Base-by-base conservation (phyloP, 2,797 vertebrate genomes). In the Enteromius radiatus region DNA sequence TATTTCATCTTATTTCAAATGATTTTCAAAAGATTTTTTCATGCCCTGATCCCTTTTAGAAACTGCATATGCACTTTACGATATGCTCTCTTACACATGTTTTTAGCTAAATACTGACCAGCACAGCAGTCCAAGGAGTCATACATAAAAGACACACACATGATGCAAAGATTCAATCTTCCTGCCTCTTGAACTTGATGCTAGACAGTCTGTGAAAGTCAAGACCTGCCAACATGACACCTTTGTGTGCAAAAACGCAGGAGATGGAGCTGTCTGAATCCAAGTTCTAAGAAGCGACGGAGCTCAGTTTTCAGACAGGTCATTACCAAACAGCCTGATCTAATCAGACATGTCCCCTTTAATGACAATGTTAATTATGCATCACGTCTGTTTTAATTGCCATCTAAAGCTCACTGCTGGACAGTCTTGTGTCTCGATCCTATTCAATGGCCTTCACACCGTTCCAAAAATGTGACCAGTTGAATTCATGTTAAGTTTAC, bases 341-440 rank as follows among this genome's bases (percentile, higher is more conserved):
- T 81, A 85, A 88, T 82, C 77, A 85, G 74, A 81, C 68, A 74
- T 33, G 23, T 78, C 81, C 73, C 61, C 43, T 59, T 85, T 80
- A 84, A 73, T 78, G 67, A 64, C 82, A 67, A 10, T 45, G 76
- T 87, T 85, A 84, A 88, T 86, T 79, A 84, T 77, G 82, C 76
- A 75, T 59, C n/a, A 45, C 26, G 14, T 56, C 67, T 69, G 41
- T 77, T 78, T 71, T 83, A 82, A 85, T 76, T 71, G 59, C 67
- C 71, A 54, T 36, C 43, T 52, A 74, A 59, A 54, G 31, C 52
- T 74, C 23, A 64, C 70, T 31, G n/a, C 68, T 68, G 78, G 52
- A 78, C 56, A 54, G 6, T 19, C 54, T 21, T 23, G 52, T 71
- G 54, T 78, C 54, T 78, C 28, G 36, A 71, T 79, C 21, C 76